Base-by-base conservation (phyloP, 2,797 vertebrate species). In the Kryptolebias ocellatus region DNA sequence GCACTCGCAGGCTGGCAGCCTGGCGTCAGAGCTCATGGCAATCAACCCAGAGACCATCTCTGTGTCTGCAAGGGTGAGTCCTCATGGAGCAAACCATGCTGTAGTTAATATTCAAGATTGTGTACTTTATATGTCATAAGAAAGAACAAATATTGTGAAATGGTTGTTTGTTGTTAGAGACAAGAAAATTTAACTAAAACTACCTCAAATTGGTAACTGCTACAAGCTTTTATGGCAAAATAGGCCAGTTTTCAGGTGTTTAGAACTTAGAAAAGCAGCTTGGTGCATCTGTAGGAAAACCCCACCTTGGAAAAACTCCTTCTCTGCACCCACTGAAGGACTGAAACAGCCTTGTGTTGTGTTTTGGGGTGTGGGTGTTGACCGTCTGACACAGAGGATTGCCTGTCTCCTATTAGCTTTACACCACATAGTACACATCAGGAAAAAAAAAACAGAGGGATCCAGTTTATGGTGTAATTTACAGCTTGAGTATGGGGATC, bases 61-160 rank as follows among this genome's bases (percentile, higher is more conserved):
- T 0, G 76, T 95, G 24, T 93, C 94, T 24, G 46, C 95, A 72
- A 95, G 94, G 95, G 98, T 99, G 86, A 94, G 74, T 78, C 45
- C 0, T 2, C 31, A 11, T 8, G 6, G 45, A 68, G 27, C 45
- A 42, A 45, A 39, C 24, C 8, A 16, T 28, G 51, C 17, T 57
- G 14, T 56, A 10, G 7, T 16, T 5, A 7, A 37, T 34, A 3
- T 10, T 10, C 7, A 52, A n/a, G n/a, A 29, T 7, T 3, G 1
- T 18, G 49, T 27, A 0, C 9, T 29, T 59, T 37, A 18, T 49
- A 57, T 42, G 5, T 11, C 9, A 34, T 9, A 4, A 3, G 54
- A 12, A 18, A 14, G 1, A 18, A 50, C 8, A 54, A 47, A 39
- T 24, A 12, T 15, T 8, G 6, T 20, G 2, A 49, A 1, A 3